Percentiles rank a stretch among this genome's conserved stretches.
Conservation (phyloP, 2,113 vertebrate species). For the Aspiorhynchus laticeps region DNA sequence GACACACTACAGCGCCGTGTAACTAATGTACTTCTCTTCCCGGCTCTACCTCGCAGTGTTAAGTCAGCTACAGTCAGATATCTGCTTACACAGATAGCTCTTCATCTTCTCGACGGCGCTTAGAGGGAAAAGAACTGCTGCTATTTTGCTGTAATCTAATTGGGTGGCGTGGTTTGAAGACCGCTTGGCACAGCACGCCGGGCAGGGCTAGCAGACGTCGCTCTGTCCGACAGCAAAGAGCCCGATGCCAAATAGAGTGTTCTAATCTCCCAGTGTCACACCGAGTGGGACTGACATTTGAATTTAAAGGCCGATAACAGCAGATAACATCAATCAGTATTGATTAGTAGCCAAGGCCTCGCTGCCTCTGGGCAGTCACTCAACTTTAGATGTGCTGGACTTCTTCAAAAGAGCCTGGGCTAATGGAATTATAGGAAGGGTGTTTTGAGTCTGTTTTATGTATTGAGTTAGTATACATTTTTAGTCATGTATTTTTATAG, state of each 20-base stretch:
- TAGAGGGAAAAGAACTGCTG: slow-evolving; percentile 29
- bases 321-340: slow-evolving; percentile 74
- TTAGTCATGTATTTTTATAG: background rate
- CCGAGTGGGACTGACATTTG: slow-evolving; percentile 72
- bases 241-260: slow-evolving; percentile 63
- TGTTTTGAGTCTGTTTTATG: slow-evolving; percentile 14
- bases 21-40: slow-evolving; percentile 29
- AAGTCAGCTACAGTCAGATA: slow-evolving; percentile 30
- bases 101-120: slow-evolving; percentile 38
- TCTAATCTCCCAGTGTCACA: slow-evolving; percentile 70
- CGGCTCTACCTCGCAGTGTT: background rate
- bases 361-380: slow-evolving; percentile 34
- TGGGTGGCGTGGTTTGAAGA: slow-evolving; percentile 60
- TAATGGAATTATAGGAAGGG: slow-evolving; percentile 22
- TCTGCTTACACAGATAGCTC: slow-evolving; percentile 38
- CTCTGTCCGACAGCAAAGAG: slow-evolving; percentile 59
- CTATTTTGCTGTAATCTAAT: slow-evolving; percentile 56
- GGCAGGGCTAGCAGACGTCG: slow-evolving; percentile 61
- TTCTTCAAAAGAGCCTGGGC: slow-evolving; percentile 34
- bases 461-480: slow-evolving; percentile 8
- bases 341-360: slow-evolving; percentile 63
- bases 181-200: slow-evolving; percentile 64
- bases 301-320: slow-evolving; percentile 74
- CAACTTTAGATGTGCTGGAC: slow-evolving; percentile 33
- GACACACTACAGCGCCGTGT: background rate